Evolutionary conservation across 2,113 vertebrate species (phyloP).

Genomic region (Festucalex cinctus): DNA sequence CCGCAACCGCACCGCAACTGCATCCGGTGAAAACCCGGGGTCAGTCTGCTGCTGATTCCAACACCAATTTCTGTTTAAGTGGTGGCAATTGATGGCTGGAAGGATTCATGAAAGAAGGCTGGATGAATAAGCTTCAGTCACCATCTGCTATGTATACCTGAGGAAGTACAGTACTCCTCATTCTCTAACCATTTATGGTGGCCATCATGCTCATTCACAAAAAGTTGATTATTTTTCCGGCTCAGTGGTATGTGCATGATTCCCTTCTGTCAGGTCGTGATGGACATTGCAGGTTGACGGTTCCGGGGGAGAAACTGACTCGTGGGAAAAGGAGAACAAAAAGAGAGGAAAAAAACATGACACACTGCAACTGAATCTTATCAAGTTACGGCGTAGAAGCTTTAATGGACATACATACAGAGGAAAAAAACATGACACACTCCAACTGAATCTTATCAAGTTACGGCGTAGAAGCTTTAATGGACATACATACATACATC

Average conservation of each 20-base stretch:
- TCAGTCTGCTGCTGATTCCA: too few relatives aligned
- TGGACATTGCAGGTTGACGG: conserved; percentile 68
- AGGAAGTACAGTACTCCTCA: not conserved
- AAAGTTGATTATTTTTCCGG: conserved; percentile 58
- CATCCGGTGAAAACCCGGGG: too few relatives aligned
- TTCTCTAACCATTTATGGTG: not conserved
- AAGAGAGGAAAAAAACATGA: conserved; percentile 5
- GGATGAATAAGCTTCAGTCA: not conserved
- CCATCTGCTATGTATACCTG: not conserved
- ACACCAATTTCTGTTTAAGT: too few relatives aligned
- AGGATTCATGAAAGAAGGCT: not conserved
- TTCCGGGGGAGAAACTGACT: conserved; percentile 33
- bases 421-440: conserved; percentile 11
- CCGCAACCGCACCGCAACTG: too few relatives aligned
- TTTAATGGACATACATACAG: conserved; percentile 34
- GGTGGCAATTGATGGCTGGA: not conserved
- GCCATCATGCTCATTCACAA: not conserved
- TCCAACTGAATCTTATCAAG: conserved; percentile 58
- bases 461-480: conserved; percentile 42
- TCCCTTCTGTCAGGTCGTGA: conserved; percentile 48
- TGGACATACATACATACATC: conserved; percentile 23
- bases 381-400: conserved; percentile 44
- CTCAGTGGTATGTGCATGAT: conserved; percentile 29
- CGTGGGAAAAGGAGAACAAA: conserved; percentile 30
- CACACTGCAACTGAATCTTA: conserved; percentile 51